A percentile compares a stretch with the other conserved stretches of the same genome.
phyloP scores from a whole-genome alignment of 2,797 vertebrate genomes.

The Novumbra hubbsi region DNA sequence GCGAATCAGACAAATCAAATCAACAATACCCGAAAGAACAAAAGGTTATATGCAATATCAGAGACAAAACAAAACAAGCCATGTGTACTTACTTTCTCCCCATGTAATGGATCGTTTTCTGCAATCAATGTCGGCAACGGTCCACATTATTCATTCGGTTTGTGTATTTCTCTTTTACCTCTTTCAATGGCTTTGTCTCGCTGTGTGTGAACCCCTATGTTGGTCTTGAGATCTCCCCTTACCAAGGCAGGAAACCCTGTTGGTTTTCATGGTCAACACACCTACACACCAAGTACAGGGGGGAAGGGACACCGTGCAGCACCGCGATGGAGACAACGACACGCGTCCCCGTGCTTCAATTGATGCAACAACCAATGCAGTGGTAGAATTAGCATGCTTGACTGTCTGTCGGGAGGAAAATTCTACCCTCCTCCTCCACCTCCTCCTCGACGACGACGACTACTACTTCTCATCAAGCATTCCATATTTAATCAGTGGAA shows the following conservation, averaged over 20 bases:
- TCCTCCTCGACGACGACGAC: too few relatives aligned
- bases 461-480: slow-evolving; percentile 54
- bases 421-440: slow-evolving; percentile 21
- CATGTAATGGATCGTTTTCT: slow-evolving; percentile 21
- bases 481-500: slow-evolving; percentile 74
- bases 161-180: not conserved
- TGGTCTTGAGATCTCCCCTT: not conserved
- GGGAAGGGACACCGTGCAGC: slow-evolving; percentile 5
- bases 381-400: slow-evolving; percentile 48
- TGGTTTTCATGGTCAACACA: slow-evolving; percentile 5
- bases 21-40: slow-evolving; percentile 57
- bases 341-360: slow-evolving; percentile 32
- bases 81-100: slow-evolving; percentile 24
- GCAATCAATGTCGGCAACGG: slow-evolving; percentile 23
- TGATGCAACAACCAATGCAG: slow-evolving; percentile 29
- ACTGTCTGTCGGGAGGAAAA: slow-evolving; percentile 1
- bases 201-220: not conserved
- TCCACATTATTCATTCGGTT: slow-evolving; percentile 1
- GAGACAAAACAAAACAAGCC: slow-evolving; percentile 9
- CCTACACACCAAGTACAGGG: slow-evolving; percentile 3
- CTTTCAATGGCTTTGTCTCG: too few relatives aligned
- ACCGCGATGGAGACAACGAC: slow-evolving; percentile 42
- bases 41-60: slow-evolving; percentile 60
- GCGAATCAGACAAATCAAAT: slow-evolving; percentile 63
- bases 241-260: not conserved